Conservation (phyloP, 1,140 invertebrate species). For the Helicoverpa armigera region DNA sequence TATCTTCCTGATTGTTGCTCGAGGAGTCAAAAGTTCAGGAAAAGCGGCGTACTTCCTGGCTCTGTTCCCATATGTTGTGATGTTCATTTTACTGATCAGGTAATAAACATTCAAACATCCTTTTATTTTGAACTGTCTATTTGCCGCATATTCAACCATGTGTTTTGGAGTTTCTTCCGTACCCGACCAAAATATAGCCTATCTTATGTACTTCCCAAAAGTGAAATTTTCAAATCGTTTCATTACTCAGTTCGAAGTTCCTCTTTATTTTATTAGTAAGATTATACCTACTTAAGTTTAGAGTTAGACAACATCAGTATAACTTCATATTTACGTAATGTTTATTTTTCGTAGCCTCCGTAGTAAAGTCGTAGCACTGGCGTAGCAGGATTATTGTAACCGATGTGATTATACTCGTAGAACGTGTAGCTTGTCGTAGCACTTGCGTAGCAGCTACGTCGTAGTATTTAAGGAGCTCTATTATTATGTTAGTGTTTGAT, state of each 20-base stretch:
- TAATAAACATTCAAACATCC: conserved; percentile 50
- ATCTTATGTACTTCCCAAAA: not conserved
- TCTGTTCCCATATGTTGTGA: conserved; percentile 94
- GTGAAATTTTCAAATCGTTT: too few species aligned
- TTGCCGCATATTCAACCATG: too few species aligned
- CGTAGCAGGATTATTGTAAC: not conserved
- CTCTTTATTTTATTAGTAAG: too few species aligned
- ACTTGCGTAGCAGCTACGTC: not conserved
- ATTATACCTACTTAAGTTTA: too few species aligned
- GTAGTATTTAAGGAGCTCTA: not conserved
- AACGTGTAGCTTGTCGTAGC: not conserved
- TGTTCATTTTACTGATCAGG: conserved; percentile 91
- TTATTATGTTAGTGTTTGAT: conserved; percentile 60
- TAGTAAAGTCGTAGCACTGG: not conserved
- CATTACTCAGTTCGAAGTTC: too few species aligned
- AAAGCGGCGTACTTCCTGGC: conserved; percentile 95
- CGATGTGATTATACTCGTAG: not conserved
- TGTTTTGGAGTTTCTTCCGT: too few species aligned
- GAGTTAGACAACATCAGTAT: too few species aligned
- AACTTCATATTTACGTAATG: too few species aligned
- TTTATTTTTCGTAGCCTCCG: not conserved
- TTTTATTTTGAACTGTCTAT: too few species aligned
- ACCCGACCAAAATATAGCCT: too few species aligned
- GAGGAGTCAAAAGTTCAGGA: conserved; percentile 93
- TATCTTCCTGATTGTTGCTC: conserved; percentile 92